Base-by-base conservation (phyloP, 1,140 invertebrate species). In the Drosophila obscura region DNA sequence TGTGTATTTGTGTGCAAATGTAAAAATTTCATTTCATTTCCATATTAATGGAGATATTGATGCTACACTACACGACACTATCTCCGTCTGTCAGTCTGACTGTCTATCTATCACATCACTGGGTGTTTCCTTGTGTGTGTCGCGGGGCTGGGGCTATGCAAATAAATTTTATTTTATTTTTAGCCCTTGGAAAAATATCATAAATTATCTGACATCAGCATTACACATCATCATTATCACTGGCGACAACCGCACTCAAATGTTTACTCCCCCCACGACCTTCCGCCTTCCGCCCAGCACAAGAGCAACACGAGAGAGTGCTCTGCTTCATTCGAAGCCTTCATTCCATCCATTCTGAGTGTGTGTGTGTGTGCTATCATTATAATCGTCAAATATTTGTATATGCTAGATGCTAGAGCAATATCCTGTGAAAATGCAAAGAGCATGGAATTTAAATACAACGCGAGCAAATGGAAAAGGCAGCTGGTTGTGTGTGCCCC, bases 301-400 rank as follows among this genome's bases (percentile, higher is more conserved):
- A 24, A 24, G 4, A 24, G 22, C 22, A 24, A 24, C 22, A 24
- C 22, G 22, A 24, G 4, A 39, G 35, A 39, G 11, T 11, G 9
- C 19, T 13, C 9, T 9, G 16, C n/a, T 4, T 2, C 22, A 24
- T 24, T 24, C 8, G 28, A 8, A 31, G 28, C 31, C 9, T 31
- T 31, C 31, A 31, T 31, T 31, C 3, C 13, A 46, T 22, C 5
- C 39, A 57, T 45, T 44, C 15, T n/a, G n/a, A 6, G 9, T 57
- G 22, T 44, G 13, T 45, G 39, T 45, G 22, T 57, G 22, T 45
- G 19, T 73, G 62, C 69, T 69, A 68, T 78, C 75, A 75, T 74
- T 74, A 83, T 82, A 75, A 84, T 80, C 80, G 81, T 68, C 78
- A 80, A 81, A 81, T 81, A 81, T 81, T 78, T 82, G 69, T 79